Evolutionary conservation across 1,140 invertebrate species (phyloP).

Genomic region (Phenacoccus solenopsis): DNA sequence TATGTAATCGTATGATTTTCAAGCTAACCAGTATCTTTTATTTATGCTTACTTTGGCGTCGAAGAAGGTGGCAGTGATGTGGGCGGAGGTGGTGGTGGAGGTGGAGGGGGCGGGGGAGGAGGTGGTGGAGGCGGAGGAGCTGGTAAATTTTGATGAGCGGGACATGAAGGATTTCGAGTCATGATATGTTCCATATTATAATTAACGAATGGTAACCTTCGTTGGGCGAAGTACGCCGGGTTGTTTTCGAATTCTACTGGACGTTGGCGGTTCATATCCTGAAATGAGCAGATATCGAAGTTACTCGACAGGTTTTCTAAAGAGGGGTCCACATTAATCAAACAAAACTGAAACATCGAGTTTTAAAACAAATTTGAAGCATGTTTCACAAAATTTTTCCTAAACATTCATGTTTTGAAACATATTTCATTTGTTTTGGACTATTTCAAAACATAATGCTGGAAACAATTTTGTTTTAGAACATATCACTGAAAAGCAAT

Average conservation of each 20-base stretch:
- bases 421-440: too few relatives aligned
- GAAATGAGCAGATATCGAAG: too few relatives aligned
- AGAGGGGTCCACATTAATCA: too few relatives aligned
- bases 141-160: constrained; percentile 19
- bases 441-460: too few relatives aligned
- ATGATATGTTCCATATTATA: constrained; percentile 7
- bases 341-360: too few relatives aligned
- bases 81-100: background rate
- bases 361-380: too few relatives aligned
- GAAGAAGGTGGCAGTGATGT: constrained; percentile 12
- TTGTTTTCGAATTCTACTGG: background rate
- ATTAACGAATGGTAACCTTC: constrained; percentile 4
- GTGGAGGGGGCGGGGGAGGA: background rate
- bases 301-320: too few relatives aligned
- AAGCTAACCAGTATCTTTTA: background rate
- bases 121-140: constrained; percentile 20
- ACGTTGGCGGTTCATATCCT: too few relatives aligned
- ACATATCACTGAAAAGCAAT: too few relatives aligned
- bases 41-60: constrained; percentile 9
- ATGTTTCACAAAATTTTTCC: too few relatives aligned
- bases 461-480: too few relatives aligned
- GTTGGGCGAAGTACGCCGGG: constrained; percentile 34
- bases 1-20: constrained; percentile 6
- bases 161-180: constrained; percentile 11
- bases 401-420: too few relatives aligned